A percentile compares a stretch with the other conserved stretches of the same genome.
phyloP scores from a whole-genome alignment of 2,113 vertebrate genomes.

The Apteryx mantelli region DNA sequence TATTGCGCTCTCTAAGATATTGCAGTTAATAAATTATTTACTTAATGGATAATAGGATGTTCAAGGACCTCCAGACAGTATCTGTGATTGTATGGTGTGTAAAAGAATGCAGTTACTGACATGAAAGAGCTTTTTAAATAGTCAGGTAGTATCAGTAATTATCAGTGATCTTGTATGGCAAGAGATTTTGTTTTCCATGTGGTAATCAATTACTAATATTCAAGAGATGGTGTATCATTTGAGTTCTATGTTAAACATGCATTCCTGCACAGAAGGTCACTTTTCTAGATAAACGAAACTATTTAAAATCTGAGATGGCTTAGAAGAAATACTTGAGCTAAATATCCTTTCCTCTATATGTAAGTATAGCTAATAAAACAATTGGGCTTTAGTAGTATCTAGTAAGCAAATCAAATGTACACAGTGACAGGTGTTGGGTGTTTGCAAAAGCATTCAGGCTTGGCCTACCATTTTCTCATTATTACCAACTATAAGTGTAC shows the following conservation, averaged over 20 bases:
- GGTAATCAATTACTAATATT: not conserved
- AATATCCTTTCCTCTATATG: not conserved
- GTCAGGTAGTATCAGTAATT: not conserved
- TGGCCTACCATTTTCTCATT: not conserved
- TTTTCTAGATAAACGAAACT: not conserved
- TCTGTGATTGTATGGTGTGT: not conserved
- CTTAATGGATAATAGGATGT: not conserved
- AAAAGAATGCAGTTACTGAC: not conserved
- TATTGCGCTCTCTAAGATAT: not conserved
- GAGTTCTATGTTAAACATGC: not conserved
- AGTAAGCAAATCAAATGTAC: not conserved
- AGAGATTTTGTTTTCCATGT: not conserved
- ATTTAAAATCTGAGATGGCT: not conserved
- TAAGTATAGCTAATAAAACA: not conserved
- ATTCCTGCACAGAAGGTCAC: not conserved
- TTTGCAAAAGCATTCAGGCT: not conserved
- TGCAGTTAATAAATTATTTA: not conserved
- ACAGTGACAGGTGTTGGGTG: not conserved
- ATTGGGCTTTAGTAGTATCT: not conserved
- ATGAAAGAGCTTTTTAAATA: not conserved
- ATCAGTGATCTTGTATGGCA: not conserved
- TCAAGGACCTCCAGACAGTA: not conserved
- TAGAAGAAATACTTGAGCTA: not conserved
- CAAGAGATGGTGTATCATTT: not conserved
- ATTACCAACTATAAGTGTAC: not conserved